A percentile compares a stretch with the other conserved stretches of the same genome.
Evolutionary conservation across 2,113 vertebrate species (phyloP).

Genomic region (Varanus salvator): DNA sequence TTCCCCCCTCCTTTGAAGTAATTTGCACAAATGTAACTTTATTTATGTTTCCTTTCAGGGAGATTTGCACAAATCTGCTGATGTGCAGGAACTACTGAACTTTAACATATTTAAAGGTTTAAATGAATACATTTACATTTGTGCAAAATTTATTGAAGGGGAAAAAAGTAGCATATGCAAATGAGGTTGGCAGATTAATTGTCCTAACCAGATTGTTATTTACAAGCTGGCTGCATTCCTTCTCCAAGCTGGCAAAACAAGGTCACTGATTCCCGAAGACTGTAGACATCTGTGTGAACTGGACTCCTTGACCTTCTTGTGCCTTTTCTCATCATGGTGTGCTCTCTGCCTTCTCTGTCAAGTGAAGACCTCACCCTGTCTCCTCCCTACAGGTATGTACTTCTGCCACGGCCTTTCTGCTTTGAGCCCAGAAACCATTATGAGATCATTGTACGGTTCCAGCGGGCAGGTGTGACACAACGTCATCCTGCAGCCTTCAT

Average conservation of each 20-base stretch:
- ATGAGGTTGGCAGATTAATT: not conserved
- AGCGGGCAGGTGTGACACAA: conserved; percentile 77
- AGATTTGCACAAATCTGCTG: too few relatives aligned
- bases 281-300: too few relatives aligned
- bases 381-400: conserved; percentile 73
- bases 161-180: too few relatives aligned
- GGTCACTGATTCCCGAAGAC: too few relatives aligned
- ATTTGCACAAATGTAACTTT: too few relatives aligned
- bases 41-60: too few relatives aligned
- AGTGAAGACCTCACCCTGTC: fast-evolving
- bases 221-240: not conserved
- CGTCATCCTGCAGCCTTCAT: conserved; percentile 81
- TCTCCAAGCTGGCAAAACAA: not conserved
- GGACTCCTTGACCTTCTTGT: not conserved
- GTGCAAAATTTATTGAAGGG: too few relatives aligned
- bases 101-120: too few relatives aligned
- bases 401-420: conserved; percentile 87
- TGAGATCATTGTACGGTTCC: conserved; percentile 80
- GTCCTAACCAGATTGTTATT: not conserved
- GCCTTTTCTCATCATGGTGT: too few relatives aligned
- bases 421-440: conserved; percentile 86
- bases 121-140: too few relatives aligned
- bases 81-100: too few relatives aligned
- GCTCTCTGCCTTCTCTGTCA: not conserved
- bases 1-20: too few relatives aligned